Base-by-base conservation (phyloP, 2,888 invertebrate species). In the Agriopis aurantiaria region DNA sequence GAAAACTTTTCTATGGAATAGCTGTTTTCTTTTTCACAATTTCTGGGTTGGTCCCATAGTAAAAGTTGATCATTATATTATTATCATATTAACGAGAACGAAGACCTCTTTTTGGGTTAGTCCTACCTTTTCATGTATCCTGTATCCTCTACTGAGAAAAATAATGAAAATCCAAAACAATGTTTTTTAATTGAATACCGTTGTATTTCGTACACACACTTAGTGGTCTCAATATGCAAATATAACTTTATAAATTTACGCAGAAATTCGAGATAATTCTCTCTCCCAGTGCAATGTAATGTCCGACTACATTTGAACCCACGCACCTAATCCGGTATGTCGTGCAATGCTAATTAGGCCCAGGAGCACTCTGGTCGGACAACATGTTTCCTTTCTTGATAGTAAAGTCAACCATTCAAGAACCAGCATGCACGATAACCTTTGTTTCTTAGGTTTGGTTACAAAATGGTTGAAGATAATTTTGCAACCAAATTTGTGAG, bases 331-430 rank as follows among this genome's bases (percentile, higher is more conserved):
- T 72, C 73, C 58, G 64, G 69, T 55, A 68, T 71, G 75, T 74
- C 69, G 68, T 60, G 58, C 62, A 64, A 75, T 75, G 74, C 77
- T 79, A 76, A 76, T 77, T 75, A 78, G 68, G 68, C 74, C 65
- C 60, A 67, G 68, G 33, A 64, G 70, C 69, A 55, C 61, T 67
- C 57, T 73, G 65, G 68, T 73, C n/a, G 43, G 61, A 65, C 65
- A 69, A 68, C 68, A 59, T 68, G 73, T 71, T 55, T 53, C 63
- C 59, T 71, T 65, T 49, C 55, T 60, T 51, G 14, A 14, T 58
- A 51, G 14, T 52, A 68, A 68, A 56, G 62, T 8, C 33, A 53
- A 33, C 45, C 45, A 63, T 63, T 55, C 63, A 63, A n/a, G 43
- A 46, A 17, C 11, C 11, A n/a, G 9, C 53, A 46, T 68, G 43